phyloP scores from a whole-genome alignment of 2,888 invertebrate species.

The Cyclophora albipunctata region DNA sequence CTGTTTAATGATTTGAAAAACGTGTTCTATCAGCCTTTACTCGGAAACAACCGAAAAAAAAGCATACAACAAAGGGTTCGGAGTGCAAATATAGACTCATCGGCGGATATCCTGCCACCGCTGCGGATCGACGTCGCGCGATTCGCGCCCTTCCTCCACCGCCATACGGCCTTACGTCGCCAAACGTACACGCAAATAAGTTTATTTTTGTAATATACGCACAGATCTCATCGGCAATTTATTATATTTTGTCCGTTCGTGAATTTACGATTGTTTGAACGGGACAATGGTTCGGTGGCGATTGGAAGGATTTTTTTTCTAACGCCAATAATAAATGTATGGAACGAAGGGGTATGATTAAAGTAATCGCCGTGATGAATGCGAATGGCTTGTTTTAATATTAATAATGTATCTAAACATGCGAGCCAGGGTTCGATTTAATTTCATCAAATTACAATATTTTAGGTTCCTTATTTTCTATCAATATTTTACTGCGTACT shows the following conservation, averaged over 20 bases:
- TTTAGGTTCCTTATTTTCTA: neutral
- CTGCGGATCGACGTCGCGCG: conserved; percentile 4
- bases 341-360: conserved; percentile 31
- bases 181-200: conserved; percentile 18
- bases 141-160: neutral
- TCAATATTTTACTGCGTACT: too few relatives aligned
- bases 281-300: conserved; percentile 55
- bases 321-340: conserved; percentile 61
- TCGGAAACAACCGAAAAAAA: conserved; percentile 74
- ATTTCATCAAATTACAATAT: conserved; percentile 2
- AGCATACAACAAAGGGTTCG: conserved; percentile 70
- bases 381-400: conserved; percentile 8
- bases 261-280: conserved; percentile 73
- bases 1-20: conserved; percentile 77
- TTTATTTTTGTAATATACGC: conserved; percentile 50
- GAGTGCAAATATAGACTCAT: conserved; percentile 69
- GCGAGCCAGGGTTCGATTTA: conserved; percentile 4
- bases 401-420: conserved; percentile 5
- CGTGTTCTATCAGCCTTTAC: conserved; percentile 75
- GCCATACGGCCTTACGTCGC: conserved; percentile 2
- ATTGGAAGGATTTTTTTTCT: conserved; percentile 64
- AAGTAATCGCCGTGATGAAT: conserved; percentile 22
- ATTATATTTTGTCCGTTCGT: conserved; percentile 73
- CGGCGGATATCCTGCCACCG: conserved; percentile 28
- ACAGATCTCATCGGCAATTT: conserved; percentile 74